These are phyloP conservation scores for Charina bottae DNA, from an alignment of 2,113 vertebrate species.

Conservation along the genomic window DNA sequence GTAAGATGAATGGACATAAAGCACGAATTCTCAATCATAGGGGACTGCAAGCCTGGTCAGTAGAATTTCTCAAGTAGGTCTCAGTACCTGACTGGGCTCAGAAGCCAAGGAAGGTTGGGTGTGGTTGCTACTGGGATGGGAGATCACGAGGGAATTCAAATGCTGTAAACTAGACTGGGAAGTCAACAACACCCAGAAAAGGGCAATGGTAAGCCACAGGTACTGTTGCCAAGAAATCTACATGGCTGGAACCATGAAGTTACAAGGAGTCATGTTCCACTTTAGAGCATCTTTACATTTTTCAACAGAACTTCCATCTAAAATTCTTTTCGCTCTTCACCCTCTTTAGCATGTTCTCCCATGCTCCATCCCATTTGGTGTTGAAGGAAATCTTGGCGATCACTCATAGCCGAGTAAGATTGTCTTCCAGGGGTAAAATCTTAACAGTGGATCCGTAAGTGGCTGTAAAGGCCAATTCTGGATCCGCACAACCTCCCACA, in stretches of 20 bases:
- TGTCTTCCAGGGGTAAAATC: too few relatives aligned
- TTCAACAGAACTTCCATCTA: not conserved
- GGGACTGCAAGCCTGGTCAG: not conserved
- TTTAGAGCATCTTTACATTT: not conserved
- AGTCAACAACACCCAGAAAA: not conserved
- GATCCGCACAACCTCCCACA: too few relatives aligned
- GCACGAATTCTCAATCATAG: not conserved
- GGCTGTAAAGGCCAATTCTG: too few relatives aligned
- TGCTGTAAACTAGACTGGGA: not conserved
- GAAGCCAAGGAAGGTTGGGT: not conserved
- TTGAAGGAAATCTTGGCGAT: not conserved
- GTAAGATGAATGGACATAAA: not conserved
- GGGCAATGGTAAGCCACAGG: not conserved
- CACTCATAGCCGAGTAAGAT: too few relatives aligned
- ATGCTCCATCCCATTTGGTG: not conserved
- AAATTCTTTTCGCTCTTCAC: not conserved
- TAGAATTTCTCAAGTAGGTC: not conserved
- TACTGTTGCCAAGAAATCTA: not conserved
- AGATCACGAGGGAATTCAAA: not conserved
- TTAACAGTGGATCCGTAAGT: too few relatives aligned
- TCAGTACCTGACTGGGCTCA: not conserved
- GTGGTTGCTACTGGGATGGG: not conserved
- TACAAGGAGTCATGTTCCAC: not conserved
- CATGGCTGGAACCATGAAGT: not conserved
- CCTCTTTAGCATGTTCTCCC: not conserved